Percentiles rank a stretch among this genome's conserved stretches.
phyloP scores from a whole-genome alignment of 2,797 vertebrate genomes.

The Streptopelia turtur region DNA sequence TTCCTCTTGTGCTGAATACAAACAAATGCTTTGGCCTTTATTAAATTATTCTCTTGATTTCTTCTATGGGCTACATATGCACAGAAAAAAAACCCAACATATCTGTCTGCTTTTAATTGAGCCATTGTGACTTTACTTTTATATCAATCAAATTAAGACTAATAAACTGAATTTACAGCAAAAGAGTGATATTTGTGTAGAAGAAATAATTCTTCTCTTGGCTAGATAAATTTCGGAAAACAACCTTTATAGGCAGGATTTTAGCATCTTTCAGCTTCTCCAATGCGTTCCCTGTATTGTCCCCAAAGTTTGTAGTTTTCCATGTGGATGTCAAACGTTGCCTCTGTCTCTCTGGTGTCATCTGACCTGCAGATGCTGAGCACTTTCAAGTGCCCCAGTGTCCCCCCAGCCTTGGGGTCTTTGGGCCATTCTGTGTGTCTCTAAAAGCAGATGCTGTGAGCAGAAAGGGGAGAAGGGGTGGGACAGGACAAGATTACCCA shows the following conservation, averaged over 20 bases:
- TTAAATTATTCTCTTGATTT: neutral
- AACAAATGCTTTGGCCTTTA: neutral
- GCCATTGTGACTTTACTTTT: neutral
- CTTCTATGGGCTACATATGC: neutral
- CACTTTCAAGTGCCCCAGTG: neutral
- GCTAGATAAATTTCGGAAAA: neutral
- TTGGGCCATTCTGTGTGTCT: neutral
- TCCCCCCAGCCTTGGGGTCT: neutral
- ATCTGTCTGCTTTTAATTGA: neutral
- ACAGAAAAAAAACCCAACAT: neutral
- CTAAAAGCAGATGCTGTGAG: neutral
- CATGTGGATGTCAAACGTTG: neutral
- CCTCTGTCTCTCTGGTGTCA: neutral
- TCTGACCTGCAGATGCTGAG: neutral
- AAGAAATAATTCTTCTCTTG: neutral
- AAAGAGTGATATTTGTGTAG: neutral
- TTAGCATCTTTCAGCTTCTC: neutral
- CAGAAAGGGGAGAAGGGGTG: neutral
- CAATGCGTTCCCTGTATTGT: accelerated
- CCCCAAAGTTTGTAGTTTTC: neutral
- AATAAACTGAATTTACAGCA: neutral
- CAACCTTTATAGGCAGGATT: neutral
- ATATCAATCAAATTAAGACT: neutral
- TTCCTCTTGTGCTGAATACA: neutral
- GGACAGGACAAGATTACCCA: neutral